Conservation (phyloP, 2,888 invertebrate species). For the Lymantria dispar region DNA sequence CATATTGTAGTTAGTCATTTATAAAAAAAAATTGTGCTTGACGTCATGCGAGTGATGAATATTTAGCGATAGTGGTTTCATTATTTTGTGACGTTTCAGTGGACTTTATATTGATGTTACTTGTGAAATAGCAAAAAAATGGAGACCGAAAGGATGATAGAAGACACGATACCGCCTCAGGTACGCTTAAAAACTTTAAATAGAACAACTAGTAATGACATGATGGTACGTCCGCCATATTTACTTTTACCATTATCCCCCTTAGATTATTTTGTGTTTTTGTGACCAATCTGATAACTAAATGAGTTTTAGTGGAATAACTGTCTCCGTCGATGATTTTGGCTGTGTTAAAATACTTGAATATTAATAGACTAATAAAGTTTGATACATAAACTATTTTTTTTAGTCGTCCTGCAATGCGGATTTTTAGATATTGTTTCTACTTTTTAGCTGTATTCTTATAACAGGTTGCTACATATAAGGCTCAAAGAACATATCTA, state of each 20-base stretch:
- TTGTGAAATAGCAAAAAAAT: conserved; percentile 89
- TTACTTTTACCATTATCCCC: conserved; percentile 55
- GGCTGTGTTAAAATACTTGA: no score
- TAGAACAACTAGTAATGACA: conserved; percentile 72
- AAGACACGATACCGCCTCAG: conserved; percentile 84
- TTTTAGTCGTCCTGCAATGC: conserved; percentile 53
- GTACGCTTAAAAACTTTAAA: conserved; percentile 57
- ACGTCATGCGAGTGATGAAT: conserved; percentile 76
- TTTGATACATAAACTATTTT: conserved; percentile 1
- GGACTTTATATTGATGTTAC: conserved; percentile 73
- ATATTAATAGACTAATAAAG: no score
- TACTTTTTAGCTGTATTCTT: conserved; percentile 15
- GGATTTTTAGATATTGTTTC: conserved; percentile 34
- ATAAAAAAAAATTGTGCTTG: conserved; percentile 57
- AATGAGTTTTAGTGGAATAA: conserved; percentile 8
- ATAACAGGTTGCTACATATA: conserved; percentile 4
- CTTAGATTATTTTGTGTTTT: conserved; percentile 56
- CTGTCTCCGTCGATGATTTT: no score
- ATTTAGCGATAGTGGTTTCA: conserved; percentile 66
- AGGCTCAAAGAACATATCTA: background rate
- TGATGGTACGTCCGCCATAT: conserved; percentile 75
- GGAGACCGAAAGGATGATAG: conserved; percentile 95
- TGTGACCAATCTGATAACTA: conserved; percentile 28
- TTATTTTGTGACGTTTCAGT: conserved; percentile 65
- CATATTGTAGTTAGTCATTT: background rate